These are phyloP conservation scores for Oreotragus oreotragus DNA, from an alignment of 2,113 vertebrate species.

Conservation along the genomic window DNA sequence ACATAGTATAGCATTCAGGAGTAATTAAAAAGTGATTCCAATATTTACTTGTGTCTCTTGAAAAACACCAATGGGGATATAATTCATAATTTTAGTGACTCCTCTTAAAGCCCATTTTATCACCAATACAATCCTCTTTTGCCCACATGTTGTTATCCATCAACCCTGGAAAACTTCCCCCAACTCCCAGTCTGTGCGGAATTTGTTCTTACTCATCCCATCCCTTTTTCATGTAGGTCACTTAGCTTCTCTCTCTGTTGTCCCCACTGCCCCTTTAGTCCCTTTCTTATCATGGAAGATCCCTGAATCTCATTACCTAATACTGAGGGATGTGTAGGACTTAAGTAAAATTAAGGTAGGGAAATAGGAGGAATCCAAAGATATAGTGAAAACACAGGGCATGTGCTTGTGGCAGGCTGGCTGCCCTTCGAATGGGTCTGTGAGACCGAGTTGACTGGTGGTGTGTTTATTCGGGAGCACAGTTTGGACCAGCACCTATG, in stretches of 20 bases:
- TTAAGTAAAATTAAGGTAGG: slow-evolving; percentile 14
- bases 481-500: background rate
- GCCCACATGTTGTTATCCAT: background rate
- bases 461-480: background rate
- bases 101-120: slow-evolving; percentile 32
- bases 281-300: background rate
- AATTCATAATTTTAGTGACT: slow-evolving; percentile 54
- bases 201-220: background rate
- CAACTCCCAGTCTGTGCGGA: background rate
- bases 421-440: background rate
- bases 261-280: background rate
- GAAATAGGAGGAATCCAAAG: background rate
- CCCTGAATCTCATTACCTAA: background rate
- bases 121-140: background rate
- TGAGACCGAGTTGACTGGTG: background rate
- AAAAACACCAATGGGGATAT: slow-evolving; percentile 26
- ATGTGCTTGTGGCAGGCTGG: background rate
- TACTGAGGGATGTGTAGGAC: background rate
- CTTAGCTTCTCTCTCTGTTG: background rate
- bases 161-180: background rate
- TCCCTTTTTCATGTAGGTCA: background rate
- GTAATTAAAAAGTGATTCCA: slow-evolving; percentile 65
- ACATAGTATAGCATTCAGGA: background rate
- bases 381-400: background rate
- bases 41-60: slow-evolving; percentile 50